A percentile compares a stretch with the other conserved stretches of the same genome.
These are phyloP conservation scores for Cacoxenus indagator DNA, from an alignment of 2,888 invertebrate genomes.

Conservation along the genomic window DNA sequence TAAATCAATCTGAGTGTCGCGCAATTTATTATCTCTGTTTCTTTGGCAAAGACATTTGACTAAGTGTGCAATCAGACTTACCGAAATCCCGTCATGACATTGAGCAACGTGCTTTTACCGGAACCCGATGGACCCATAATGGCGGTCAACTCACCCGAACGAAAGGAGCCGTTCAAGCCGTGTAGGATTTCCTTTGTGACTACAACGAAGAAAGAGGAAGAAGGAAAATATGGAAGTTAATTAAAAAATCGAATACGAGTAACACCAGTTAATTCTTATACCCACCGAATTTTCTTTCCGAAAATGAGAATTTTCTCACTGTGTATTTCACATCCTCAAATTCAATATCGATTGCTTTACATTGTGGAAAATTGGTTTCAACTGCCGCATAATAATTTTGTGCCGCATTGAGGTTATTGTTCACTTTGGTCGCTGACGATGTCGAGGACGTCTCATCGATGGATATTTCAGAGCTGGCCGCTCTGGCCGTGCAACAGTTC, in stretches of 20 bases:
- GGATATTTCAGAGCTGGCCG: conserved; percentile 61
- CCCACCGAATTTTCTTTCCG: conserved; percentile 76
- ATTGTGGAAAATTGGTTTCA: conserved; percentile 59
- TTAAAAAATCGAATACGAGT: not conserved
- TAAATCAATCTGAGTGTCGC: not conserved
- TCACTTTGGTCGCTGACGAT: conserved; percentile 49
- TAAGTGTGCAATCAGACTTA: conserved; percentile 72
- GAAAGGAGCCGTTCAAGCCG: conserved; percentile 75
- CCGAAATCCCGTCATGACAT: conserved; percentile 91
- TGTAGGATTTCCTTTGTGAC: conserved; percentile 75
- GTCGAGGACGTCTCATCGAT: conserved; percentile 52
- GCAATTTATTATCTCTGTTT: too few relatives aligned
- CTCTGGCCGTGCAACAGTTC: conserved; percentile 60
- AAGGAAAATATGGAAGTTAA: not conserved
- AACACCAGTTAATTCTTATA: conserved; percentile 34
- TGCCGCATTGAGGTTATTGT: conserved; percentile 47
- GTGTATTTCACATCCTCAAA: conserved; percentile 79
- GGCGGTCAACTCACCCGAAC: conserved; percentile 75
- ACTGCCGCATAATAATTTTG: conserved; percentile 44
- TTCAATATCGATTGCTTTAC: conserved; percentile 78
- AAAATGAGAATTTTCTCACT: conserved; percentile 74
- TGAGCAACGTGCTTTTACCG: conserved; percentile 89
- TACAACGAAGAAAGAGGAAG: conserved; percentile 25
- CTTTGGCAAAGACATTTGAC: not conserved
- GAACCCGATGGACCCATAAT: conserved; percentile 80